Percentiles rank a stretch among this genome's conserved stretches.
Conservation (phyloP, 2,113 vertebrate genomes). For the Pitta sordida region DNA sequence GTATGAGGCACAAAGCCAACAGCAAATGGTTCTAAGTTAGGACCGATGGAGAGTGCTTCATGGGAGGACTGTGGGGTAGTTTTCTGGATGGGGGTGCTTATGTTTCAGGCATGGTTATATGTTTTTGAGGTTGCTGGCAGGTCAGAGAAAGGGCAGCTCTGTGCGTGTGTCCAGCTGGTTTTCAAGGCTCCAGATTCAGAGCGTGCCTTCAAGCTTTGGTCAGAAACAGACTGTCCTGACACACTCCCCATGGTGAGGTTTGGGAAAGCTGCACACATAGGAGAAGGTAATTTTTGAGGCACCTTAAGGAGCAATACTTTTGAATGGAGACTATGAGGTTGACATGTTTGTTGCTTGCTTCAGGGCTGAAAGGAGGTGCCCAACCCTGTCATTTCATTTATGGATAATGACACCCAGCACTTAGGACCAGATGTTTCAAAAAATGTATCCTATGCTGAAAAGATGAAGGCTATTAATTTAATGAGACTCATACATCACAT, state of each 20-base stretch:
- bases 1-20: not conserved
- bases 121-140: not conserved
- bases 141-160: not conserved
- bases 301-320: not conserved
- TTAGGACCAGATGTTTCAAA: constrained; percentile 4
- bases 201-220: not conserved
- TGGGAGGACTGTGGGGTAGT: not conserved
- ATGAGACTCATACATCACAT: not conserved
- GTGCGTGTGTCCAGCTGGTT: not conserved
- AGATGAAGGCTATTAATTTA: constrained; percentile 26
- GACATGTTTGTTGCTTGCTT: not conserved
- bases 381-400: constrained; percentile 1
- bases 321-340: not conserved
- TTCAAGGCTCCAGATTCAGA: not conserved
- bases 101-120: not conserved
- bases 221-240: not conserved
- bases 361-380: not conserved
- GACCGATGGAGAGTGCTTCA: not conserved
- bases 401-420: not conserved
- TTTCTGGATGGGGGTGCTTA: not conserved
- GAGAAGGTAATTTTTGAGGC: not conserved
- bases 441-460: not conserved
- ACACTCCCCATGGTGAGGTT: not conserved
- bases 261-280: not conserved
- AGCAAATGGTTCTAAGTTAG: not conserved